These are phyloP conservation scores for Orbicella faveolata DNA, from an alignment of 64 coral and sea anemone genomes.

Conservation along the genomic window DNA sequence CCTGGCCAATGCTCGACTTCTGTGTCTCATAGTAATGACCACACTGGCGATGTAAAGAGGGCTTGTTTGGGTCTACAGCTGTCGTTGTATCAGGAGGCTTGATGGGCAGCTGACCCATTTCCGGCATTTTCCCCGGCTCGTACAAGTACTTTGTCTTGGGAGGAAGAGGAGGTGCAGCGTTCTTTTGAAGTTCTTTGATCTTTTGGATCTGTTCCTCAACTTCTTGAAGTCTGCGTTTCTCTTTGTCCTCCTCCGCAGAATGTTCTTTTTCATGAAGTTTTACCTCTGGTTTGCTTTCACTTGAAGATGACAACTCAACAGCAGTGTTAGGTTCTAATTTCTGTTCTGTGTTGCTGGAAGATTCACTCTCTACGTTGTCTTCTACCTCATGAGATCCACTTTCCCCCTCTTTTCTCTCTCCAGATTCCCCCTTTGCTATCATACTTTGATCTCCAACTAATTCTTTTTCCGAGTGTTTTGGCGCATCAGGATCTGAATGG, in stretches of 20 bases:
- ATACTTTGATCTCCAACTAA: neutral
- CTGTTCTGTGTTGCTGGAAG: neutral
- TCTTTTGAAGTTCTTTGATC: conserved; percentile 58
- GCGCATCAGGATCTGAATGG: neutral
- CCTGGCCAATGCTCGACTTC: conserved; percentile 41
- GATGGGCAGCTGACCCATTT: neutral
- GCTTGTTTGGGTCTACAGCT: conserved; percentile 27
- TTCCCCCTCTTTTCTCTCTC: neutral
- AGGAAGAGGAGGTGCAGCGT: conserved; percentile 4
- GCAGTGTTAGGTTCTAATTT: neutral
- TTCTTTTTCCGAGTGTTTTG: neutral
- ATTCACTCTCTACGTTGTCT: neutral
- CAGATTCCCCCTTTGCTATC: neutral
- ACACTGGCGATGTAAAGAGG: conserved; percentile 61
- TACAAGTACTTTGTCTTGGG: conserved; percentile 35
- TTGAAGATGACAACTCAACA: neutral
- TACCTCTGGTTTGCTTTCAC: neutral
- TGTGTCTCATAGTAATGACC: conserved; percentile 71
- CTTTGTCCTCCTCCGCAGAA: neutral
- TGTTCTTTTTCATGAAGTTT: neutral
- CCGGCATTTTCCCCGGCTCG: conserved; percentile 54
- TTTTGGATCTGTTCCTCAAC: conserved; percentile 46
- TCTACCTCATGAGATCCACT: neutral
- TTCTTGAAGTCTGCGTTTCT: conserved; percentile 5
- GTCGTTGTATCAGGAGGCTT: conserved; percentile 8